A percentile compares a stretch with the other conserved stretches of the same genome.
phyloP scores from a whole-genome alignment of 1,140 invertebrate species.

The Drosophila rhopaloa region DNA sequence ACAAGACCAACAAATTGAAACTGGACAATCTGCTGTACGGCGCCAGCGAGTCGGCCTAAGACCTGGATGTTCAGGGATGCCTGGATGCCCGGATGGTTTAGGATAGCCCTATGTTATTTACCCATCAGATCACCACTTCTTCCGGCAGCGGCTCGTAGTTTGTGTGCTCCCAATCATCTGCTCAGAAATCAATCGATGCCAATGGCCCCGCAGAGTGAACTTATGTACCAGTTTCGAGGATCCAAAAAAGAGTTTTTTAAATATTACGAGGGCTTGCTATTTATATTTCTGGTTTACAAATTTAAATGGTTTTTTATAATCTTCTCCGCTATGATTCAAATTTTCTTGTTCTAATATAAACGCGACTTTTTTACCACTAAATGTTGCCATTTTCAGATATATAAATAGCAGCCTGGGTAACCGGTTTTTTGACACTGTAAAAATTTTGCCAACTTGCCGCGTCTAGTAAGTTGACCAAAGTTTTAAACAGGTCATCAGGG shows the following conservation, averaged over 20 bases:
- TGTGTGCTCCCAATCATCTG: slow-evolving; percentile 55
- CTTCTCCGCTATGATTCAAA: too few species aligned
- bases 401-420: background rate
- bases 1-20: slow-evolving; percentile 79
- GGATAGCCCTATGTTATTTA: slow-evolving; percentile 1
- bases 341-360: too few species aligned
- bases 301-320: too few species aligned
- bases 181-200: slow-evolving; percentile 60
- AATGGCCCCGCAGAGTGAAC: slow-evolving; percentile 8
- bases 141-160: slow-evolving; percentile 49
- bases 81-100: background rate
- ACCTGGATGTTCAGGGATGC: background rate
- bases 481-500: slow-evolving; percentile 33
- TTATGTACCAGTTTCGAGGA: slow-evolving; percentile 6
- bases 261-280: background rate
- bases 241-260: slow-evolving; percentile 6
- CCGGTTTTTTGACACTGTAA: background rate
- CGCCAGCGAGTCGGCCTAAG: slow-evolving; percentile 50
- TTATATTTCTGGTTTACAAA: background rate
- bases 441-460: slow-evolving; percentile 72
- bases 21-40: slow-evolving; percentile 84
- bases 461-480: slow-evolving; percentile 71
- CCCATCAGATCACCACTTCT: slow-evolving; percentile 8
- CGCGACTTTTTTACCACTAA: background rate
- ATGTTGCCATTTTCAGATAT: background rate